Evolutionary conservation across 2,797 vertebrate species (phyloP), one percentile per base, ranked within the genome.

Genomic region (Basileuterus tristriatus): DNA sequence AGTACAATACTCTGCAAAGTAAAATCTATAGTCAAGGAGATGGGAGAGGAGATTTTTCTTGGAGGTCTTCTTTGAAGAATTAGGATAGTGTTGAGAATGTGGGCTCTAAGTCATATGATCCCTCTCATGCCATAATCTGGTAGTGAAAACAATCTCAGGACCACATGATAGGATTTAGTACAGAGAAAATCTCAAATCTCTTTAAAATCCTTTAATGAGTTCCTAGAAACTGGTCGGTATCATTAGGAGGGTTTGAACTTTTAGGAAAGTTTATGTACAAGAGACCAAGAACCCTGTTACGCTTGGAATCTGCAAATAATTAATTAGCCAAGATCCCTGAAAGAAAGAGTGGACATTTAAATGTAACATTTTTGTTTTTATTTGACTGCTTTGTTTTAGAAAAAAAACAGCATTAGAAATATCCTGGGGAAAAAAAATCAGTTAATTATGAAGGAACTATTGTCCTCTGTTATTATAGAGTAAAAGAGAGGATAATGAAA

Each of bases 131-230:
- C 15, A 43, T 82, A 83, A 95, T 85, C 81, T 77, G 43, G 21
- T 26, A 63, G 8, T 62, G 50, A 64, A 93, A 96, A 86, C 6
- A 87, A 17, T 74, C 65, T 68, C 90, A 84, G 44, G 58, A 75
- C 41, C 69, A 49, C 36, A 39, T 76, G 68, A 86, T 60, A 69
- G 72, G 83, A 94, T 92, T 87, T 96, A 95, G 17, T 19, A 71
- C 4, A 53, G 43, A 93, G 93, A 95, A 78, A 96, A 78, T 65
- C 63, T 76, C 62, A 93, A 91, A 55, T 47, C 65, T 86, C 65
- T 15, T 77, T 53, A 86, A 96, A 96, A 95, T 64, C 63, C 72
- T 49, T 49, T 27, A 93, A 41, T 64, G 93, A 83, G 56, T 90
- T 75, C 85, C 46, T 96, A 50, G 44, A 77, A 93, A 41, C 49